Evolutionary conservation across 2,888 invertebrate species (phyloP), one percentile per base, ranked within the genome.

Genomic region (Amblyteles armatorius): DNA sequence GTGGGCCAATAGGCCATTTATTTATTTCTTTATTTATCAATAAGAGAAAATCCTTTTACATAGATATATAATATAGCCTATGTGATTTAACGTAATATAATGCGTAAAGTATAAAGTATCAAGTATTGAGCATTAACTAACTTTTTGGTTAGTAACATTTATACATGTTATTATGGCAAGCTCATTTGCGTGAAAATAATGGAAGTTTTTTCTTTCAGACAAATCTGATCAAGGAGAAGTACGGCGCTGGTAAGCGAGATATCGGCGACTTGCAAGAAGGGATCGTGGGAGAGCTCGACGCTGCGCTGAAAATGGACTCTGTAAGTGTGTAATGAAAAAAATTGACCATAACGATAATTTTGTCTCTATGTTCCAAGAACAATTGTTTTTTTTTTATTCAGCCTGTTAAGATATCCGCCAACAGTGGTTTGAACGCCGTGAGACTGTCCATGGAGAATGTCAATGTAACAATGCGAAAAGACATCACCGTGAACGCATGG

Each of bases 361-460:
- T 4, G 19, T 52, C 55, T 29, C 33, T 73, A 26, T 9, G 19
- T 44, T 26, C 80, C 67, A 44, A 33, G 57, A 29, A 69, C 67
- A 55, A 40, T 1, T 29, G 19, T 55, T 55, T 26, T 19, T 55
- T n/a, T 48, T 79, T 7, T 67, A 83, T 89, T 2, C 72, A 91
- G 91, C 87, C 88, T 29, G 87, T 91, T 29, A 79, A 87, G 67
- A 60, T 93, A 69, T 90, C 87, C 40, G 88, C 89, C 9, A 87
- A 88, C 68, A 86, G 77, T 19, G 88, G 86, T 22, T 86, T 93
- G 13, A 90, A 80, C 79, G 78, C 78, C 4, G 89, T 93, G 3
- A 91, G 90, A 79, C 81, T 93, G 33, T 89, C 88, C 0, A 80
- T 89, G 7, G 90, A 90, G 52, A 86, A 89, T 73, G 88, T 92